Percentiles rank a stretch among this genome's conserved stretches.
phyloP scores from a whole-genome alignment of 2,888 invertebrate species.

The Parnassius glacialis region DNA sequence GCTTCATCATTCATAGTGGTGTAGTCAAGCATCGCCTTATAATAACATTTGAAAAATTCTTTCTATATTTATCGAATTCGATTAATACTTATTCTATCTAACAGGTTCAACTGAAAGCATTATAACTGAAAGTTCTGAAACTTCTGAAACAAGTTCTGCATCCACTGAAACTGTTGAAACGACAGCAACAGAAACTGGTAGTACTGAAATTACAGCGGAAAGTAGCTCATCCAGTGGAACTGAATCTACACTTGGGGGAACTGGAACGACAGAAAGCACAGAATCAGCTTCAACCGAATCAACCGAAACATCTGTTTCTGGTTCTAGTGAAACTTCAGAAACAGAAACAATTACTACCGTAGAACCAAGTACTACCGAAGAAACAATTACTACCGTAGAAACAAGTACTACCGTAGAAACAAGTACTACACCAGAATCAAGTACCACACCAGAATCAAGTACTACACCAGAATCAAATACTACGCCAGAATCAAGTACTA shows the following conservation, averaged over 20 bases:
- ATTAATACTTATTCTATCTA: conserved; percentile 1
- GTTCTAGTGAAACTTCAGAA: conserved; percentile 15
- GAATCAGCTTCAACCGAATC: conserved; percentile 14
- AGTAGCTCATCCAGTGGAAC: conserved; percentile 4
- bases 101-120: conserved; percentile 12
- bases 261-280: conserved; percentile 18
- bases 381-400: no score
- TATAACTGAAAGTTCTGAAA: conserved; percentile 16
- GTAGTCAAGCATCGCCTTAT: no score
- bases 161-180: conserved; percentile 20
- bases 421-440: no score
- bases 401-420: no score
- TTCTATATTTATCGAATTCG: background rate
- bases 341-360: no score
- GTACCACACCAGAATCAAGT: no score
- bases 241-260: conserved; percentile 15
- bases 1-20: no score
- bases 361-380: background rate
- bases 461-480: no score
- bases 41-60: no score
- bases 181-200: conserved; percentile 15
- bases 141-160: conserved; percentile 13
- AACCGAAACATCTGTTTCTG: conserved; percentile 7
- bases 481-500: no score
- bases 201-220: conserved; percentile 18